Percentiles rank a stretch among this genome's conserved stretches.
These are phyloP conservation scores for Dromas ardeola DNA, from an alignment of 2,113 vertebrate species.

Conservation along the genomic window DNA sequence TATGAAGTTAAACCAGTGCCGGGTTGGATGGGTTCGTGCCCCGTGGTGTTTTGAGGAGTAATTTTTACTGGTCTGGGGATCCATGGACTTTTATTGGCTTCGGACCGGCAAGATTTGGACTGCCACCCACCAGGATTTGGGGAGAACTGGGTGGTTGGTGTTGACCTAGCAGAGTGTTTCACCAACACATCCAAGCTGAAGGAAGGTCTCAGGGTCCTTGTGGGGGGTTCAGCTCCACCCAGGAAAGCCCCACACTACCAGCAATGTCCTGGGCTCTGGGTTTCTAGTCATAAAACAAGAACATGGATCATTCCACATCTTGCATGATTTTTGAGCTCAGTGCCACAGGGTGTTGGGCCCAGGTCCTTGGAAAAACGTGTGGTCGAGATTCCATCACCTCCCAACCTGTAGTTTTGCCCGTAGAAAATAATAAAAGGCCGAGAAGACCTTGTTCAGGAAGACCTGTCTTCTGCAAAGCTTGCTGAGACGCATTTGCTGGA, in stretches of 20 bases:
- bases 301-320: fast-evolving
- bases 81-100: fast-evolving
- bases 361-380: not conserved
- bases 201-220: not conserved
- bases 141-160: not conserved
- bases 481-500: not conserved
- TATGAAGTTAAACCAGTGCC: not conserved
- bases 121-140: not conserved
- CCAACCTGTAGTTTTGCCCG: not conserved
- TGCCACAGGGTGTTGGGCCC: not conserved
- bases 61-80: not conserved
- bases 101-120: not conserved
- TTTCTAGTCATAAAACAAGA: not conserved
- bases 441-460: not conserved
- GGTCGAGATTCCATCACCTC: not conserved
- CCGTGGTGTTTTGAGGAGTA: fast-evolving
- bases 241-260: not conserved
- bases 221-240: not conserved
- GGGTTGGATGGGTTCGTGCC: not conserved
- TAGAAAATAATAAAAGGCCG: not conserved
- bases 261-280: not conserved
- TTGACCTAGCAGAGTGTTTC: not conserved
- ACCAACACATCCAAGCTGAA: not conserved
- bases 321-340: not conserved
- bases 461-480: not conserved